These are phyloP conservation scores for Sternarchorhynchus goeldii DNA, from an alignment of 2,797 vertebrate genomes.

Conservation along the genomic window DNA sequence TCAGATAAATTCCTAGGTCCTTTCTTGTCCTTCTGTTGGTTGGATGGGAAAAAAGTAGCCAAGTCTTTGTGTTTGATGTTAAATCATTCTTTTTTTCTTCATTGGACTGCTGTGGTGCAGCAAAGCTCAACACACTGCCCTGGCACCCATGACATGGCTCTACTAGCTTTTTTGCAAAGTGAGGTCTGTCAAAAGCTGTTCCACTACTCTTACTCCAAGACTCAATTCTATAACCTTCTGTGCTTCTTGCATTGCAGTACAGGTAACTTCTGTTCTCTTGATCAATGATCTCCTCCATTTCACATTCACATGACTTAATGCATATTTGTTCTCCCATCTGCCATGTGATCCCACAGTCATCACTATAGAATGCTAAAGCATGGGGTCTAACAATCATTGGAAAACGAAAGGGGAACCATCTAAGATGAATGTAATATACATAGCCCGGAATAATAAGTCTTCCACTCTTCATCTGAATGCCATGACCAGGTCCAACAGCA, in stretches of 20 bases:
- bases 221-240: conserved; percentile 72
- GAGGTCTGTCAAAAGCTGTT: conserved; percentile 70
- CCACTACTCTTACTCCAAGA: conserved; percentile 79
- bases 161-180: conserved; percentile 65
- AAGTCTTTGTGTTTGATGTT: conserved; percentile 63
- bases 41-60: conserved; percentile 91
- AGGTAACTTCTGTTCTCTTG: conserved; percentile 66
- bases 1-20: conserved; percentile 87
- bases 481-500: conserved; percentile 91
- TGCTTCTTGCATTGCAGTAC: conserved; percentile 87
- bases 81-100: conserved; percentile 59
- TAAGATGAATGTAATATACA: conserved; percentile 69
- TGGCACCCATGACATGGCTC: conserved; percentile 84
- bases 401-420: conserved; percentile 65
- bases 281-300: conserved; percentile 83
- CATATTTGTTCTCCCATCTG: conserved; percentile 70
- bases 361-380: conserved; percentile 85
- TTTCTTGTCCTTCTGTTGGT: conserved; percentile 69
- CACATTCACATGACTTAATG: conserved; percentile 81
- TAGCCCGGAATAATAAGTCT: conserved; percentile 86
- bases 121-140: conserved; percentile 88
- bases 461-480: conserved; percentile 81
- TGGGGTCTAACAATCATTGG: conserved; percentile 72
- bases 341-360: conserved; percentile 83
- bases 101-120: conserved; percentile 58